phyloP scores from a whole-genome alignment of 2,888 invertebrate species.

The Machimus atricapillus region DNA sequence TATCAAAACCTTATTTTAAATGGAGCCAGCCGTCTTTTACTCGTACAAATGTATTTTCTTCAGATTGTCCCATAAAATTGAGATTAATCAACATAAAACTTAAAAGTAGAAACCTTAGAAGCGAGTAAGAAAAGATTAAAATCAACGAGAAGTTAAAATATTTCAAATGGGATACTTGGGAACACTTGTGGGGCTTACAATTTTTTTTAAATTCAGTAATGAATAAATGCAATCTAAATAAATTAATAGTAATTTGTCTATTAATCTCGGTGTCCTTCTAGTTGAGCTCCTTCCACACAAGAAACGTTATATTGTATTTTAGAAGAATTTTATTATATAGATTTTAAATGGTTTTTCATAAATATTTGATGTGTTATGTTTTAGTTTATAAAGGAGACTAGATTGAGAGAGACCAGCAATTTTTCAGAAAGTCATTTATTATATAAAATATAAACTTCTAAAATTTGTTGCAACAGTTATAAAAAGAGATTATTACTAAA shows the following conservation, averaged over 20 bases:
- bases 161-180: background rate
- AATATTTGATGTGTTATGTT: no score
- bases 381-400: no score
- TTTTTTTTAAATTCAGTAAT: background rate
- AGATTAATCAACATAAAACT: background rate
- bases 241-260: background rate
- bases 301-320: no score
- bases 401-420: no score
- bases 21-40: background rate
- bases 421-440: no score
- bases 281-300: no score
- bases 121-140: background rate
- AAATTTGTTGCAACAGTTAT: no score
- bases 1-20: background rate
- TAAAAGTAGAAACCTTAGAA: background rate
- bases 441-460: no score
- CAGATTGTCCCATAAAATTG: background rate
- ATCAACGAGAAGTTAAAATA: background rate
- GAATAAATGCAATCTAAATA: background rate
- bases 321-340: no score
- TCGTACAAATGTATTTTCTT: background rate
- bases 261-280: no score
- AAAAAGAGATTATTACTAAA: no score
- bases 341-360: no score
- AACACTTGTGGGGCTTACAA: background rate